Percentiles rank a stretch among this genome's conserved stretches.
phyloP scores from a whole-genome alignment of 2,797 vertebrate species.

The Siniperca obscura region DNA sequence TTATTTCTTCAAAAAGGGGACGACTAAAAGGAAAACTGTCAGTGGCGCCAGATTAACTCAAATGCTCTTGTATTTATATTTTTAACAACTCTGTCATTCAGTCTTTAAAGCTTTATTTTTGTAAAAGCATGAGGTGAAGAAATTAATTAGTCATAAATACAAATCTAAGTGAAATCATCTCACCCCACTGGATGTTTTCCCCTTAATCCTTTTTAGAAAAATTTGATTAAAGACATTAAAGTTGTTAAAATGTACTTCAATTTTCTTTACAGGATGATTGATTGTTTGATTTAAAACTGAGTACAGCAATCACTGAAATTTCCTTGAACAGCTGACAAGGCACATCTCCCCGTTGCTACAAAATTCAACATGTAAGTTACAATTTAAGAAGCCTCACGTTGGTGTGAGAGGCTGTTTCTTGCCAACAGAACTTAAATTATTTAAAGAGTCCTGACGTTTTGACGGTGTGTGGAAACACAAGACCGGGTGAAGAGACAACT shows the following conservation, averaged over 20 bases:
- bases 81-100: not conserved
- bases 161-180: not conserved
- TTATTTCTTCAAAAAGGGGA: not conserved
- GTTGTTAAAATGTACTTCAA: not conserved
- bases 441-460: not conserved
- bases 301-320: not conserved
- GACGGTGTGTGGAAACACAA: not conserved
- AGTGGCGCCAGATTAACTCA: not conserved
- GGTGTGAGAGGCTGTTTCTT: no score
- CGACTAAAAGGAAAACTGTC: not conserved
- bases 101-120: constrained; percentile 10
- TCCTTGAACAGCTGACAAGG: not conserved
- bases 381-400: not conserved
- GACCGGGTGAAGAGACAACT: not conserved
- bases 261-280: not conserved
- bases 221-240: constrained; percentile 4
- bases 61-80: not conserved
- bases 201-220: not conserved
- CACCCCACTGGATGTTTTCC: not conserved
- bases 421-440: not conserved
- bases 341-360: not conserved
- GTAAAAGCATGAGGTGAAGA: not conserved
- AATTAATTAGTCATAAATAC: not conserved
- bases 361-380: not conserved
- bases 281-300: not conserved